Evolutionary conservation across 1,140 invertebrate species (phyloP), one percentile per base, ranked within the genome.

Genomic region (Conus ventricosus): DNA sequence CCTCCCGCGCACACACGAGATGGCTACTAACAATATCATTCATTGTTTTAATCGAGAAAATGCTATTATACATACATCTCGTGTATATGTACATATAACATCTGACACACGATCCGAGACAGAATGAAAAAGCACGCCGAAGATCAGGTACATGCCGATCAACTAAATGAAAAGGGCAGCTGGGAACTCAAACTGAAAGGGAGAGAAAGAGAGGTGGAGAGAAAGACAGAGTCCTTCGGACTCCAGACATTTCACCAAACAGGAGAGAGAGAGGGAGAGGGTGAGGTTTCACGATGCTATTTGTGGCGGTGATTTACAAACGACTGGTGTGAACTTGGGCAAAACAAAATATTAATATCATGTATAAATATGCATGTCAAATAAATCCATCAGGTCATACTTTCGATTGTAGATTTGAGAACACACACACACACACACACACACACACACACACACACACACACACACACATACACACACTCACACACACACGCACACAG

Each of bases 121-220:
- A 78, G 13, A 11, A 78, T 25, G 25, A 27, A n/a, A 78, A 27
- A 39, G 39, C 39, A 78, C 25, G 20, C 7, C 67, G 7, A 25
- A 75, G 67, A 75, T 75, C 17, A 25, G 23, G 23, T 25, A 20
- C 7, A n/a, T 7, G 67, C 11, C 6, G 17, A 20, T 39, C 5
- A 51, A 8, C 7, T 7, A 15, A 78, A 13, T 39, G 76, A 78
- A 6, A 78, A 4, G 39, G 76, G 20, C 8, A 39, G 76, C 27
- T 8, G 4, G 25, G 39, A 5, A 39, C 25, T 39, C 76, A 78
- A 78, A 7, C 4, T 17, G 67, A n/a, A 20, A 75, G 67, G 7
- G 67, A 78, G 76, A 78, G 27, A 78, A 25, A 27, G 76, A 10
- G 76, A 78, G 76, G 39, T n/a, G 39, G 76, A 78, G 76, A 78